Evolutionary conservation across 2,797 vertebrate species (phyloP), one percentile per base, ranked within the genome.

Genomic region (Hemitrygon akajei): DNA sequence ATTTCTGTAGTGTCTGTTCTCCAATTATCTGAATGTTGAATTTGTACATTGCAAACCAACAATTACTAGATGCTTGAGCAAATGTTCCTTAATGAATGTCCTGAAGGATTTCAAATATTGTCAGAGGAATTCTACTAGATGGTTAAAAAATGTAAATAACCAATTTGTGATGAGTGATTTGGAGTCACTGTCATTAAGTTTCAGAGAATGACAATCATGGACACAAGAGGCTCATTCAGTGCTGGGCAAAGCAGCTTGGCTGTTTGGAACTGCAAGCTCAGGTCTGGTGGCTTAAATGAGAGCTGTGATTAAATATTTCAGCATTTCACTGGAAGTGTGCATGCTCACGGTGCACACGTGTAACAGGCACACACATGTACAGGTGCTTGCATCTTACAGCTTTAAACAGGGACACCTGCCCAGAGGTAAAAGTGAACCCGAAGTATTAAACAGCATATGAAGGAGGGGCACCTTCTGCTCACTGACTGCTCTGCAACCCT

Each of bases 291-390:
- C 82, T 63, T 86, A 60, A 86, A 60, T 86, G 81, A 84, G 47
- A 56, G 81, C 81, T 84, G 47, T 84, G 82, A 86, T 86, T 86
- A 60, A 86, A 86, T 82, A 82, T 47, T 47, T 82, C 82, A 86
- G 56, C 58, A 86, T 60, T 86, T 60, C 58, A 86, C 56, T 58
- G n/a, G 82, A 86, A 86, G 40, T 84, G 47, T 56, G 58, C 81
- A 84, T 84, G 81, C 81, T 84, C 56, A 84, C 58, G 81, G 58
- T 84, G 81, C 81, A 58, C 56, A 84, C 58, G 81, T 12, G 56
- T 27, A 2, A 47, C 47, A 47, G 47, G 47, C 47, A 47, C 47
- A 47, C 47, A 1, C 47, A 47, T 47, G 2, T 47, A 47, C 47
- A 47, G 47, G 47, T 47, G 47, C 47, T 47, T 3, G 47, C 47